Base-by-base conservation (phyloP, 2,888 invertebrate species). In the Ferdinandea cuprea region DNA sequence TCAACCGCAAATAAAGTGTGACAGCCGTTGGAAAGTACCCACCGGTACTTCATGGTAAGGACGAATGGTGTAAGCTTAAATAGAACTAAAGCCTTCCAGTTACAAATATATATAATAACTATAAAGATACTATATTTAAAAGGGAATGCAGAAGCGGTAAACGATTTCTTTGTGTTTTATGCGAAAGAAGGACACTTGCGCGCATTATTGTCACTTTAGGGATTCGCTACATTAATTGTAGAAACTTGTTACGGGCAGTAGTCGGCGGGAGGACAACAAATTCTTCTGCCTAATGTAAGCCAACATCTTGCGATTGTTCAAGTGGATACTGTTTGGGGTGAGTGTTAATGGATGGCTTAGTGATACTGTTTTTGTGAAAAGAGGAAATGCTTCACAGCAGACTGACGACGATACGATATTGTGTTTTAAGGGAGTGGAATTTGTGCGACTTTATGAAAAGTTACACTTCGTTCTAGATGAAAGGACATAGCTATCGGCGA, bases 1-100 rank as follows among this genome's bases (percentile, higher is more conserved):
- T 77, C 63, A 63, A 63, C 69, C 77, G 52, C 56, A 77, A 77
- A 77, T 77, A 48, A 63, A 77, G 48, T 77, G 69, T 52, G 77
- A 69, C 77, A 69, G 56, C 46, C 61, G 46, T 37, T 52, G 68
- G 37, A 37, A 37, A 54, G 68, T 48, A 46, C 56, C 35, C 37
- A 46, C 56, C 35, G 52, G 37, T 73, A 37, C 13, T 54, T 54
- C 37, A 9, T 9, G 54, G 40, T 25, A 63, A 15, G 37, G 44
- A 4, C 9, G 44, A 8, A 32, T 13, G 21, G 13, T 42, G 56
- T 37, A n/a, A 15, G 15, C 37, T 48, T 11, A 63, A 54, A 63
- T 37, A 13, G 37, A 19, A 17, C 30, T 42, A 6, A 2, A 25
- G 40, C 44, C 19, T 3, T 0, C 3, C 15, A 19, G 21, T 30